Conservation (phyloP, 1,140 invertebrate species). For the Bombus confusus region DNA sequence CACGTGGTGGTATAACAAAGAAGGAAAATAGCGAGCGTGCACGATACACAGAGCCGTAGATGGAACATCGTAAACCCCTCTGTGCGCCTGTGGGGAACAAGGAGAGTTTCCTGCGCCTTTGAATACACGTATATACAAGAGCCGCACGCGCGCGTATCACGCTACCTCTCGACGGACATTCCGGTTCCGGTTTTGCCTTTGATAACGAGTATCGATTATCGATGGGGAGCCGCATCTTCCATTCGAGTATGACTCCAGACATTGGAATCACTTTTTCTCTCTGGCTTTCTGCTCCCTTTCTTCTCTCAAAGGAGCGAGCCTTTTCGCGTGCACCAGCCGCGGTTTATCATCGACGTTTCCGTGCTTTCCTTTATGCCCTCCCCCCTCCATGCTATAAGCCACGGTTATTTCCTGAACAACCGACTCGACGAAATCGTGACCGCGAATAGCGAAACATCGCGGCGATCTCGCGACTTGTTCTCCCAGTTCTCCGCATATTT, state of each 20-base stretch:
- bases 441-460: neutral
- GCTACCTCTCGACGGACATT: slow-evolving; percentile 47
- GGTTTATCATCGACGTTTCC: slow-evolving; percentile 41
- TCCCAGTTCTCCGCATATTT: neutral
- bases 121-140: slow-evolving; percentile 38
- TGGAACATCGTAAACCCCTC: slow-evolving; percentile 51
- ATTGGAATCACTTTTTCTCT: slow-evolving; percentile 56
- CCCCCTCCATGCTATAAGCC: neutral
- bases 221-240: slow-evolving; percentile 57
- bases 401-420: slow-evolving; percentile 10
- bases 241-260: slow-evolving; percentile 57
- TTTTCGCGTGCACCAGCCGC: slow-evolving; percentile 42
- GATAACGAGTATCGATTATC: slow-evolving; percentile 69
- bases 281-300: slow-evolving; percentile 12
- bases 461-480: neutral
- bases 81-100: slow-evolving; percentile 53
- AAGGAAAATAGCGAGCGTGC: slow-evolving; percentile 41
- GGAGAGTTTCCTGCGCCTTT: slow-evolving; percentile 60
- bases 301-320: slow-evolving; percentile 35
- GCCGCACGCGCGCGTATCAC: slow-evolving; percentile 3
- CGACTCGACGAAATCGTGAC: neutral
- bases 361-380: neutral
- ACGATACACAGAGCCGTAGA: slow-evolving; percentile 38
- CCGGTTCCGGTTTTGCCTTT: slow-evolving; percentile 65
- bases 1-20: slow-evolving; percentile 7